Evolutionary conservation across 2,113 vertebrate species (phyloP).

Genomic region (Pandion haliaetus): DNA sequence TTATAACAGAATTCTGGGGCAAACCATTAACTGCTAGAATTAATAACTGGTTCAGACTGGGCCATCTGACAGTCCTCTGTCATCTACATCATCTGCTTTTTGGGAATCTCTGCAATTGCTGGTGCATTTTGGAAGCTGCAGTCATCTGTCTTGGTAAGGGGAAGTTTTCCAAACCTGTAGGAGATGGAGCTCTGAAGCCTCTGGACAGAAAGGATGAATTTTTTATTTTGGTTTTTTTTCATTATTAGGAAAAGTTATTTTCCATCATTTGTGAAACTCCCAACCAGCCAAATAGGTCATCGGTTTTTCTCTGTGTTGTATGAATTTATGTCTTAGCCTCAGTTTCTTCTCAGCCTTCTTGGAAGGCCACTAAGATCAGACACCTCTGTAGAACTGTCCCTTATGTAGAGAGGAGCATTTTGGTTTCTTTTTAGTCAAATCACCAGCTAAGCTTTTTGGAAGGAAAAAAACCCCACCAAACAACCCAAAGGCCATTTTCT

Average conservation of each 20-base stretch:
- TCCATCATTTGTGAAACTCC: not conserved
- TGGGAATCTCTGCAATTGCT: not conserved
- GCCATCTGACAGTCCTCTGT: not conserved
- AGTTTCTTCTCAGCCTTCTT: not conserved
- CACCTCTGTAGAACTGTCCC: not conserved
- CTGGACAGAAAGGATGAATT: not conserved
- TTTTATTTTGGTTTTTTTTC: not conserved
- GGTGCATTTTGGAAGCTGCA: not conserved
- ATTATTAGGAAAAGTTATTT: not conserved
- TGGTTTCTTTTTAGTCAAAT: not conserved
- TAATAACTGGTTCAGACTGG: not conserved
- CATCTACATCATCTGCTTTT: not conserved
- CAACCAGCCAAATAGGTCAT: not conserved
- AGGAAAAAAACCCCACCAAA: not conserved
- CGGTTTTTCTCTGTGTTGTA: not conserved
- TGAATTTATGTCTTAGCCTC: not conserved
- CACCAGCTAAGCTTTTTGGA: not conserved
- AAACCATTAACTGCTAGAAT: not conserved
- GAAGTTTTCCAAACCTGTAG: not conserved
- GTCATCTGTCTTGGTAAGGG: not conserved
- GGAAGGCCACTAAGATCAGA: not conserved
- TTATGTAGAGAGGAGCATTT: not conserved
- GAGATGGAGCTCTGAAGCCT: not conserved
- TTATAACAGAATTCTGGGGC: not conserved
- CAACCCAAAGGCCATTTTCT: not conserved